Evolutionary conservation across 2,797 vertebrate species (phyloP).

Genomic region (Hyperoplus lanceolatus): DNA sequence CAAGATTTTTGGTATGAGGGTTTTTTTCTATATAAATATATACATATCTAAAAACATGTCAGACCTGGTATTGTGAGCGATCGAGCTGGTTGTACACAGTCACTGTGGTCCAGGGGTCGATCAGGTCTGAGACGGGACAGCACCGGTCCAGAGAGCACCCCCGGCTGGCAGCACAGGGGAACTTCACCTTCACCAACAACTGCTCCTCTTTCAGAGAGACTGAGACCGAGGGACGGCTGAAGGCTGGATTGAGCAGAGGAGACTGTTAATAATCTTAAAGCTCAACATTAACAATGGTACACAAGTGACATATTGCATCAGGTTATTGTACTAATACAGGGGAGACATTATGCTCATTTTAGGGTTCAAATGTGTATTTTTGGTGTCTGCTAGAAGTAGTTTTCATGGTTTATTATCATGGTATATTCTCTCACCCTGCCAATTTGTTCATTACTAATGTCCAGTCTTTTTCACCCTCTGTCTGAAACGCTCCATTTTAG

Average conservation of each 20-base stretch:
- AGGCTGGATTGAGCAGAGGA: slow-evolving; percentile 46
- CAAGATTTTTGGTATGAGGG: not conserved
- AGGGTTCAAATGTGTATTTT: too few species aligned
- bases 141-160: slow-evolving; percentile 60
- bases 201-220: slow-evolving; percentile 52
- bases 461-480: too few species aligned
- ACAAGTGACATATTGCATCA: not conserved
- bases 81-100: slow-evolving; percentile 72
- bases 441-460: too few species aligned
- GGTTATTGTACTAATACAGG: not conserved
- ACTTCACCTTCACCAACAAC: slow-evolving; percentile 75
- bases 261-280: not conserved
- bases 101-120: slow-evolving; percentile 72
- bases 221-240: slow-evolving; percentile 77
- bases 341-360: too few species aligned
- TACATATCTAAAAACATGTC: not conserved
- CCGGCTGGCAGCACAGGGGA: slow-evolving; percentile 77
- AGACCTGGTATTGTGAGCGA: slow-evolving; percentile 70
- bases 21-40: not conserved
- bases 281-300: not conserved
- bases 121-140: slow-evolving; percentile 68
- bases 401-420: too few species aligned
- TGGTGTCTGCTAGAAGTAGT: too few species aligned
- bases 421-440: too few species aligned
- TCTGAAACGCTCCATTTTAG: too few species aligned